These are phyloP conservation scores for Stramonita haemastoma DNA, from an alignment of 2,888 invertebrate genomes.

Conservation along the genomic window DNA sequence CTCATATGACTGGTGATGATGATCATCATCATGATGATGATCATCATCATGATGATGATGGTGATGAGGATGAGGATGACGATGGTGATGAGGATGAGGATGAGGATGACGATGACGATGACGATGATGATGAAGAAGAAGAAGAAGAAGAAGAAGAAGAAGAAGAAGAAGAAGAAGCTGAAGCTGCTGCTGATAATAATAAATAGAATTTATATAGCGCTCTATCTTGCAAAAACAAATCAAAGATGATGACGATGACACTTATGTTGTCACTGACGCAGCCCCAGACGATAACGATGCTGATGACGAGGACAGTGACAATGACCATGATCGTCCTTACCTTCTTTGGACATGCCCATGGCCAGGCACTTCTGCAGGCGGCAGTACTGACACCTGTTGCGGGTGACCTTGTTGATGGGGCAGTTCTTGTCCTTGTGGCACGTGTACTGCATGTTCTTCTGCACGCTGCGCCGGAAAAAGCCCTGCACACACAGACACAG, in stretches of 20 bases:
- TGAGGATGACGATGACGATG: background rate
- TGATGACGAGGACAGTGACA: background rate
- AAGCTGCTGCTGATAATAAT: too few relatives aligned
- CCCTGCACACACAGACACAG: conserved; percentile 56
- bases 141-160: too few relatives aligned
- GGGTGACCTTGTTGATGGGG: conserved; percentile 75
- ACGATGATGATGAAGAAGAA: background rate
- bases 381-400: conserved; percentile 77
- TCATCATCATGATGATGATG: background rate
- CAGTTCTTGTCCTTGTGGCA: conserved; percentile 77
- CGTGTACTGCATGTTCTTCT: conserved; percentile 77
- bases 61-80: background rate
- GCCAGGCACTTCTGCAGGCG: conserved; percentile 76
- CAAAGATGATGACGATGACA: background rate
- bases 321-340: conserved; percentile 52
- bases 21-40: background rate
- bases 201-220: too few relatives aligned
- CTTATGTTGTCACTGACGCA: background rate
- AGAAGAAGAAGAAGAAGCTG: too few relatives aligned
- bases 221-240: too few relatives aligned
- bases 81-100: background rate
- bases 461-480: conserved; percentile 78
- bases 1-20: background rate
- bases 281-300: background rate
- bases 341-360: conserved; percentile 77